Evolutionary conservation across 2,113 vertebrate species (phyloP).

Genomic region (Oriolus oriolus): DNA sequence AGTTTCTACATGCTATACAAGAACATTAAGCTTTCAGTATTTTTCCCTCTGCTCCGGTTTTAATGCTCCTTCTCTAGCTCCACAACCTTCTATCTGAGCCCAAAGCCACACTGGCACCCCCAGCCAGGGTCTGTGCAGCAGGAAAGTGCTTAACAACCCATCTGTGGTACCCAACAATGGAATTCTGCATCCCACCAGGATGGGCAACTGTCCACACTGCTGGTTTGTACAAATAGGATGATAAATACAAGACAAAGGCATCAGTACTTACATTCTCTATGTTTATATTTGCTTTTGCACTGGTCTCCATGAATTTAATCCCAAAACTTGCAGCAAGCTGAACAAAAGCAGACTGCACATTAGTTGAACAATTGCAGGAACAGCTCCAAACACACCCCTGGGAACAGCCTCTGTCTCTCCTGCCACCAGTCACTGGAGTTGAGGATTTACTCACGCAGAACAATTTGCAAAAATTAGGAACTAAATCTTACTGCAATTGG

Average conservation of each 20-base stretch:
- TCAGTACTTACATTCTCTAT: constrained; percentile 89
- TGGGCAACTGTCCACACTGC: fast-evolving
- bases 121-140: neutral
- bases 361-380: neutral
- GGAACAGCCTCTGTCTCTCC: neutral
- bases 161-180: fast-evolving
- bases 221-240: neutral
- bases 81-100: neutral
- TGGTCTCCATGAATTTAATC: constrained; percentile 99
- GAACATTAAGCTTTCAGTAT: fast-evolving
- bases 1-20: neutral
- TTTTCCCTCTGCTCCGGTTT: neutral
- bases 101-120: fast-evolving
- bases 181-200: neutral
- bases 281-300: constrained; percentile 97
- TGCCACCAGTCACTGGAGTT: fast-evolving
- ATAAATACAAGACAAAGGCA: fast-evolving
- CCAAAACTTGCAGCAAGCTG: constrained; percentile 92
- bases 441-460: neutral
- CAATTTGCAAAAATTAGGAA: neutral
- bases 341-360: neutral
- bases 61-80: neutral
- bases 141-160: neutral
- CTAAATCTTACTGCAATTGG: fast-evolving
- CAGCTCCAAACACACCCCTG: neutral